Base-by-base conservation (phyloP, 2,888 invertebrate species). In the Tanypteryx hageni region DNA sequence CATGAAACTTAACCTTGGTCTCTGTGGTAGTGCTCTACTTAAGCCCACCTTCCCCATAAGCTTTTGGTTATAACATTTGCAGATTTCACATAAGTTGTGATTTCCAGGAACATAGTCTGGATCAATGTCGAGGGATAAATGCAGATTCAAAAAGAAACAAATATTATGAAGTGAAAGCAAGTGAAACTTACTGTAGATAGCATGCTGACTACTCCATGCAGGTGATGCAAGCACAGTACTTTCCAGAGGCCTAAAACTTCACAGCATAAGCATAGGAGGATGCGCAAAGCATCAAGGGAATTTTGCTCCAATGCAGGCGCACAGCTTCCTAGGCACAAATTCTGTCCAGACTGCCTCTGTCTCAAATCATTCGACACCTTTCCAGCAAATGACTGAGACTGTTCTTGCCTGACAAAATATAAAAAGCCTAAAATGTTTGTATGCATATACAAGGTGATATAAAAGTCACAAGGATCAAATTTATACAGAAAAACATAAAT, bases 241-340 rank as follows among this genome's bases (percentile, higher is more conserved):
- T 98, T 98, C 99, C 99, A 99, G 84, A 99, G 95, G 22, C 98
- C 98, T 91, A 99, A 95, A 94, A 99, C 98, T 96, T 99, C 99
- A 94, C 98, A 97, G 1, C 89, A 89, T 16, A 89, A 64, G 44
- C 89, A 96, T 95, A 97, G 96, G 94, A 97, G 97, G 93, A 96
- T 95, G 94, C 97, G 97, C 22, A 98, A 95, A 0, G 98, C 97
- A 92, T 97, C 97, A 92, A 98, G 95, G 0, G 98, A 98, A 93
- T 97, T 96, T 57, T 57, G 76, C 27, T 85, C 82, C 56, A 85
- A 18, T 11, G 58, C 58, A 2, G 56, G 81, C 1, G 27, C 16
- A 31, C 68, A 44, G 8, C 64, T 56, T 16, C 82, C 68, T 44
- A 92, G 76, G 18, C 92, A 89, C 18, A 92, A 27, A 93, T 97